A percentile compares a stretch with the other conserved stretches of the same genome.
Evolutionary conservation across 1,140 invertebrate genomes (phyloP).

Genomic region (Drosophila asahinai): DNA sequence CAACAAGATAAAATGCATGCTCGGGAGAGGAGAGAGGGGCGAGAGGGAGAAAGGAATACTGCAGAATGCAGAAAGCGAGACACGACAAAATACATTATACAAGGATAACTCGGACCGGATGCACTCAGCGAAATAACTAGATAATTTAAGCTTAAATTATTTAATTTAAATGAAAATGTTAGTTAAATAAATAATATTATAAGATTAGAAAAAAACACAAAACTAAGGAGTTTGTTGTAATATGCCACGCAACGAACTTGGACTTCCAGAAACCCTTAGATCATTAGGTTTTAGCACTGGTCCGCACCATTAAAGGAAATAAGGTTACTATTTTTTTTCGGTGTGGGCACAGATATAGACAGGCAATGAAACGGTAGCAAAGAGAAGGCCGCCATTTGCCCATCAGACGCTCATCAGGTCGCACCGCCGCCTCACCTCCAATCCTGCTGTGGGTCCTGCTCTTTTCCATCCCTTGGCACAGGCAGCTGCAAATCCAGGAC

Average conservation of each 20-base stretch:
- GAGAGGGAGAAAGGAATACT: not conserved
- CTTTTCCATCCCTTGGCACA: not conserved
- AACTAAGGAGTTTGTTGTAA: too few relatives aligned
- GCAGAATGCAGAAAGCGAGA: constrained; percentile 41
- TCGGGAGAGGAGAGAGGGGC: not conserved
- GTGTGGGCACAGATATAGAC: constrained; percentile 24
- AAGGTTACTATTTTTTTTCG: not conserved
- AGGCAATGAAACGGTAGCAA: constrained; percentile 70
- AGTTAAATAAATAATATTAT: too few relatives aligned
- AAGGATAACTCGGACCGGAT: constrained; percentile 22
- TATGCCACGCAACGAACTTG: too few relatives aligned
- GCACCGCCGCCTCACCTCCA: not conserved
- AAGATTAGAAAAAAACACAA: too few relatives aligned
- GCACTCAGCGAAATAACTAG: constrained; percentile 17
- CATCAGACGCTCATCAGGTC: constrained; percentile 34
- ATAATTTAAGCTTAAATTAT: too few relatives aligned
- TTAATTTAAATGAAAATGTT: too few relatives aligned
- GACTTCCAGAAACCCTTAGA: too few relatives aligned
- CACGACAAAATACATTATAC: constrained; percentile 72
- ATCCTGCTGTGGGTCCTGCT: not conserved
- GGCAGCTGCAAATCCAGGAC: constrained; percentile 67
- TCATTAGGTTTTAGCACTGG: too few relatives aligned
- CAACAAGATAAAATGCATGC: constrained; percentile 81
- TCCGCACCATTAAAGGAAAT: too few relatives aligned
- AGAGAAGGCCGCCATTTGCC: constrained; percentile 53